Evolutionary conservation across 2,797 vertebrate genomes (phyloP).

Genomic region (Enteromius trimaculatus): DNA sequence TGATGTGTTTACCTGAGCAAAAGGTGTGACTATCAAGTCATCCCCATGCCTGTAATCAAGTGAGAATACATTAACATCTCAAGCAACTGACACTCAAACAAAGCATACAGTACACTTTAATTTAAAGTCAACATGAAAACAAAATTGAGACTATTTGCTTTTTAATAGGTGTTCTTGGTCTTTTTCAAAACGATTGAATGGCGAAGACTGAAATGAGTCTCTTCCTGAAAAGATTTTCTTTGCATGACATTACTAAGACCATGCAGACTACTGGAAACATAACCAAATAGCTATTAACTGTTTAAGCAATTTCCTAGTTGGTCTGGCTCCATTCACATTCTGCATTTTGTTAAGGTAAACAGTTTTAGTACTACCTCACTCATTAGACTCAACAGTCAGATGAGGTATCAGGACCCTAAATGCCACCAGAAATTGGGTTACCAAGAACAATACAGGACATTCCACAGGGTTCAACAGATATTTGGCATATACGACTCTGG

Average conservation of each 20-base stretch:
- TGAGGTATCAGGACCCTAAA: background rate
- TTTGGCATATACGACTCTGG: conserved; percentile 24
- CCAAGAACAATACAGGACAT: conserved; percentile 25
- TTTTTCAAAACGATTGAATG: background rate
- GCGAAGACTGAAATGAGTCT: background rate
- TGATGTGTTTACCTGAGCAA: conserved; percentile 90
- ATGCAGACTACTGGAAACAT: background rate
- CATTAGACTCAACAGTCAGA: background rate
- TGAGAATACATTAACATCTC: conserved; percentile 21
- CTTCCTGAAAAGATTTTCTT: background rate
- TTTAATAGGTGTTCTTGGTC: background rate
- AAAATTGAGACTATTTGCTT: background rate
- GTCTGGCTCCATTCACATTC: background rate
- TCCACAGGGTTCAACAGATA: conserved; percentile 22
- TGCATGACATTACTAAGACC: background rate
- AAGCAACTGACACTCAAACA: background rate
- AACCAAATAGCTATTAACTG: background rate
- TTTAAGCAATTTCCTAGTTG: background rate
- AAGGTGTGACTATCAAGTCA: conserved; percentile 98
- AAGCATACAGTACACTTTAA: background rate
- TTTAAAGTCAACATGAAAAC: background rate
- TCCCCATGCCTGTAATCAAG: conserved; percentile 89
- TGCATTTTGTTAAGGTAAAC: background rate
- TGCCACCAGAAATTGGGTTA: conserved; percentile 30
- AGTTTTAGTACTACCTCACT: background rate